Base-by-base conservation (phyloP, 2,888 invertebrate genomes). In the Seira musarum region DNA sequence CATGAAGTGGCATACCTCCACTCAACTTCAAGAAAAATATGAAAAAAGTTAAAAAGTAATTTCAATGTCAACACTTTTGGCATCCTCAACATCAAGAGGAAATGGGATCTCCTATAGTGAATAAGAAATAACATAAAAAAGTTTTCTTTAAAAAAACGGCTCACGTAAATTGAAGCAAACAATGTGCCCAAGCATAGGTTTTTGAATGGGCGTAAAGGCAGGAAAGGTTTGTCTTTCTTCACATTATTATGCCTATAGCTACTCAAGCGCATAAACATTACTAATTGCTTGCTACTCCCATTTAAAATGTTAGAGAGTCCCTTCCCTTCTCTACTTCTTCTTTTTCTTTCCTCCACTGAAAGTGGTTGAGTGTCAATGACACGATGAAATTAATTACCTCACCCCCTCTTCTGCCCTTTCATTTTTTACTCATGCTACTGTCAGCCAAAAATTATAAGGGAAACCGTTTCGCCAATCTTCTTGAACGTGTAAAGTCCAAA, bases 321-420 rank as follows among this genome's bases (percentile, higher is more conserved):
- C 53, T 53, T 53, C 13, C 53, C 30, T 30, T 2, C 30, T 30
- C n/a, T n/a, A n/a, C n/a, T n/a, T n/a, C n/a, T n/a, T n/a, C n/a
- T n/a, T n/a, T n/a, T n/a, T n/a, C 30, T 5, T 30, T 5, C 3
- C 30, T 30, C 30, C 30, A 53, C 57, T 71, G 69, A 74, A 80
- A 80, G 70, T 75, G 71, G 66, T 66, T 67, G 81, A 81, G 75
- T 81, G 81, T 67, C 75, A 76, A 70, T 81, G 81, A 81, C 81
- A 81, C 75, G 63, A 63, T 65, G 63, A 81, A 75, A 81, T 81
- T 81, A 81, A 81, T 81, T 81, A 81, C 81, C 66, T 71, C 75
- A 61, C 75, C 70, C 65, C 17, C 53, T 53, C 53, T 53, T 53
- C 72, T 65, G 46, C 77, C 25, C 49, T 68, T 53, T 69, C 69